Base-by-base conservation (phyloP, 30 jellyfish, hydroid and myxozoan genomes). In the Turritopsis rubra region DNA sequence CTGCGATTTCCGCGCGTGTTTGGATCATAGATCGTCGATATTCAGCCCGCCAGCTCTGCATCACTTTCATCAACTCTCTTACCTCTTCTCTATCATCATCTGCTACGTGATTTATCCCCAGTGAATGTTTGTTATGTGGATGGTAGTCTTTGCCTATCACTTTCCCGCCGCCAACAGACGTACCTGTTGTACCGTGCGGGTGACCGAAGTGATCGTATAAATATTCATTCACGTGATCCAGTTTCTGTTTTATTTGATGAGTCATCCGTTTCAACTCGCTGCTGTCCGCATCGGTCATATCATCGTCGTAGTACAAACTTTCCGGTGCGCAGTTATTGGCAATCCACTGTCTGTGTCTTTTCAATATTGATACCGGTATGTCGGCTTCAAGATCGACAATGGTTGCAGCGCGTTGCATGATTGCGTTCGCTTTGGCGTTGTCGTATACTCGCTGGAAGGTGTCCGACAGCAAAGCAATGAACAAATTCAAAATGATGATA, bases 391-490 rank as follows among this genome's bases (percentile, higher is more conserved):
- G 72, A 20, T 66, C 71, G 66, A 93, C 65, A 21, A 93, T 93
- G 29, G 89, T 72, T 21, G 99, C 89, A 27, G 99, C 96, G 23
- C 96, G 78, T 66, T 88, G 95, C 99, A 93, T 93, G 20, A 75
- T 87, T 21, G 99, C 96, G 83, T 85, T 93, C 18, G 99, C 96
- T 70, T 81, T 85, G 17, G 96, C 99, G 90, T 93, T 93, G 86
- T 93, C 99, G 88, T 93, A 89, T 5, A 93, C 99, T 53, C 99
- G 93, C 75, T 93, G 99, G 66, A 93, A 93, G n/a, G 99, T 93
- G 54, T 93, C 96, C 8, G 99, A 93, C 60, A 93, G 83, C 70
- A 93, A 84, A 23, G 99, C 99, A 28, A 93, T 93, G 89, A 93
- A 93, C 27, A 93, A 80, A 79, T 93, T 93, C 83, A 93, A 53